phyloP scores from a whole-genome alignment of 1,140 invertebrate species.

The Papilio dardanus region DNA sequence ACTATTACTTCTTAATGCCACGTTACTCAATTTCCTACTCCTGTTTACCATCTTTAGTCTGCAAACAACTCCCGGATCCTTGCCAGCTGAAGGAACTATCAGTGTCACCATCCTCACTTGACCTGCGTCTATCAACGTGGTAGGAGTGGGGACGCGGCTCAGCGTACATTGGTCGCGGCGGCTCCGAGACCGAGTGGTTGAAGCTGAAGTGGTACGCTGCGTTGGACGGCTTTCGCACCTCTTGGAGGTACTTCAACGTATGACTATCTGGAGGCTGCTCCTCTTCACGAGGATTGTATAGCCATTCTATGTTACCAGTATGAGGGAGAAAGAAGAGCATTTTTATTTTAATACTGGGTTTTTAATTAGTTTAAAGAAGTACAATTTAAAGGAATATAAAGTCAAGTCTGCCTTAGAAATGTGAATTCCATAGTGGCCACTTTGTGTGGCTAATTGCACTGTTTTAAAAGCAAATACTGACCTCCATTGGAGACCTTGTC shows the following conservation, averaged over 20 bases:
- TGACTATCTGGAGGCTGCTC: constrained; percentile 58
- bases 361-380: too few species aligned
- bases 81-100: constrained; percentile 76
- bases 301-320: too few species aligned
- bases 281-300: constrained; percentile 64
- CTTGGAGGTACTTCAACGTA: constrained; percentile 68
- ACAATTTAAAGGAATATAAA: constrained; percentile 10
- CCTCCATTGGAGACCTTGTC: constrained; percentile 78
- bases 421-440: too few species aligned
- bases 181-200: constrained; percentile 50
- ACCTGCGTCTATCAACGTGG: constrained; percentile 45
- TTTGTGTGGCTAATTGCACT: too few species aligned
- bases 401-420: neutral
- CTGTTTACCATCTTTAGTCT: constrained; percentile 22
- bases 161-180: constrained; percentile 8
- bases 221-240: constrained; percentile 73
- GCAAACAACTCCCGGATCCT: constrained; percentile 58
- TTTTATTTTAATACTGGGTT: too few species aligned
- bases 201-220: constrained; percentile 67
- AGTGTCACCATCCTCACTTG: constrained; percentile 68
- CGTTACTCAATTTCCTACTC: too few species aligned
- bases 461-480: too few species aligned
- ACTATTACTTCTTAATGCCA: too few species aligned
- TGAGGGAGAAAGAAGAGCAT: too few species aligned
- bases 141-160: constrained; percentile 49